Base-by-base conservation (phyloP, 2,888 invertebrate genomes). In the Oxytorus armatus region DNA sequence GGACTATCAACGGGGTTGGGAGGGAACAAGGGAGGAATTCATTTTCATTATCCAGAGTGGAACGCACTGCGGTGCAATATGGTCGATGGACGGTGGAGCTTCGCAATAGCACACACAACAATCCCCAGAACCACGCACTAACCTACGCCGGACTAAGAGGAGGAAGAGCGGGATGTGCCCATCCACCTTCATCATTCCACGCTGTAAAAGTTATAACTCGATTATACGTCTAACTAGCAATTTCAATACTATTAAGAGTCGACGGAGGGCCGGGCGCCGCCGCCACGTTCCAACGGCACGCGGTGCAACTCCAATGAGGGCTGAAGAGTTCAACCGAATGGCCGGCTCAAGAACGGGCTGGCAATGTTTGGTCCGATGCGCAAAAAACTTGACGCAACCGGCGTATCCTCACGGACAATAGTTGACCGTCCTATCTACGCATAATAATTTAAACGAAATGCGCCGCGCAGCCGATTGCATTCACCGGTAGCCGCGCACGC, bases 181-280 rank as follows among this genome's bases (percentile, higher is more conserved):
- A 78, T 83, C 80, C 81, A 82, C 70, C 81, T 82, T 81, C 83
- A 83, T 79, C 87, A 87, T 63, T 86, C 23, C 72, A 39, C 85
- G 77, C 85, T 84, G 88, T 87, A 89, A 90, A 90, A 90, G 85
- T 90, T 89, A 86, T 89, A 90, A 90, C 88, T 91, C 90, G 90
- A 91, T 91, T 91, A 91, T 86, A 86, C 88, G 85, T 88, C 87
- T 88, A 90, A 90, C 90, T 88, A 89, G 90, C 87, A 90, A 91
- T 90, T 90, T 89, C 89, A 87, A 90, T 90, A 90, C 89, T 88
- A 90, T 90, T 89, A 90, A 89, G 88, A 88, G 83, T 83, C 80
- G 70, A 47, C 33, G 33, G 47, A 23, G 70, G 70, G 70, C 25
- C 57, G 44, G 61, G 63, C 47, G 77, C 66, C 51, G 77, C 66